Conservation (phyloP, 1,140 invertebrate genomes). For the Antheraea pernyi region DNA sequence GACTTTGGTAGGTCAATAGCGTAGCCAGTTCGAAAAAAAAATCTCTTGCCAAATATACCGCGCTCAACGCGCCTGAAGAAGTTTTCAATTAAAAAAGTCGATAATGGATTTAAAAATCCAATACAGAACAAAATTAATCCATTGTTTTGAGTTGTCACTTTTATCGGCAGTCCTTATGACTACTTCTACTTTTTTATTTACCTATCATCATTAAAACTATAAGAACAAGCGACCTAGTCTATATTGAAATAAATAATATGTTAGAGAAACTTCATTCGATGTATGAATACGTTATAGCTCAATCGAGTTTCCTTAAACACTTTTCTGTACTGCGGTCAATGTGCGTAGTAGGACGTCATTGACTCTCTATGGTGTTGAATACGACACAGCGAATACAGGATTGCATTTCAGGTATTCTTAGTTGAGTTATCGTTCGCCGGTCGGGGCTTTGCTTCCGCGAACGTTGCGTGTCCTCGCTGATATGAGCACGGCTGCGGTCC, state of each 20-base stretch:
- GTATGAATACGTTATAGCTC: background rate
- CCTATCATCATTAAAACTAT: too few species aligned
- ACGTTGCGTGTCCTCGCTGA: conserved; percentile 61
- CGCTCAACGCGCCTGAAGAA: too few species aligned
- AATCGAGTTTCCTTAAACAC: background rate
- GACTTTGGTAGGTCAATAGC: too few species aligned
- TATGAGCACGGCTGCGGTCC: conserved; percentile 63
- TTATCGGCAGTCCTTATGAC: too few species aligned
- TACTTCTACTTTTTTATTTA: too few species aligned
- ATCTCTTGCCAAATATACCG: too few species aligned
- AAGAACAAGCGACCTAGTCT: background rate
- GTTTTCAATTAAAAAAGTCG: too few species aligned
- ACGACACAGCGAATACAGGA: conserved; percentile 34
- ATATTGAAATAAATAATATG: background rate
- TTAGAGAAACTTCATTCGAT: background rate
- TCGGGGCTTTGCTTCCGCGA: conserved; percentile 68
- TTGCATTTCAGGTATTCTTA: conserved; percentile 63
- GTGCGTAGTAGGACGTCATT: background rate
- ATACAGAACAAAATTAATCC: too few species aligned
- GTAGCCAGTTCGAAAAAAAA: too few species aligned
- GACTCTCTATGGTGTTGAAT: conserved; percentile 4
- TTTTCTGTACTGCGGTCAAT: background rate
- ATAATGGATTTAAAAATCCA: too few species aligned
- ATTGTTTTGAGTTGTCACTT: too few species aligned
- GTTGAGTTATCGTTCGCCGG: conserved; percentile 64